Percentiles rank a stretch among this genome's conserved stretches.
phyloP scores from a whole-genome alignment of 2,113 vertebrate genomes.

The Manacus vitellinus region DNA sequence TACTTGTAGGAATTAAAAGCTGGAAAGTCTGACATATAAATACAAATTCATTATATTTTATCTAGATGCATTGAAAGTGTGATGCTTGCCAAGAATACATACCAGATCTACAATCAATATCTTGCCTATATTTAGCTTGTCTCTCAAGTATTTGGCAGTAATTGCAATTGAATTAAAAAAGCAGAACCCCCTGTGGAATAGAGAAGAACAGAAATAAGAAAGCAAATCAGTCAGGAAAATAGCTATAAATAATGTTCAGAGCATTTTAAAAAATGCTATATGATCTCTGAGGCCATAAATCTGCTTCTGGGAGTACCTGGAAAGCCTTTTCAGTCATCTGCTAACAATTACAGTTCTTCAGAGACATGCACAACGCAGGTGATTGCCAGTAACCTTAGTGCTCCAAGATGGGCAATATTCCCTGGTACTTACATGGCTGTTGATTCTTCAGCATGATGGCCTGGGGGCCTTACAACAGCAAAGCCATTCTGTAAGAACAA shows the following conservation, averaged over 20 bases:
- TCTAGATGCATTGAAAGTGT: constrained; percentile 46
- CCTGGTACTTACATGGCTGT: constrained; percentile 84
- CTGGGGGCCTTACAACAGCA: constrained; percentile 82
- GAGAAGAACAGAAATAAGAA: constrained; percentile 85
- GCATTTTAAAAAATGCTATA: constrained; percentile 85
- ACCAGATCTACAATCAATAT: constrained; percentile 86
- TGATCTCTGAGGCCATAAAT: constrained; percentile 90
- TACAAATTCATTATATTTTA: constrained; percentile 64
- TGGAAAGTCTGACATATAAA: constrained; percentile 64
- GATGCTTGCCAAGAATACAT: constrained; percentile 76
- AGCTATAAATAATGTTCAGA: constrained; percentile 89
- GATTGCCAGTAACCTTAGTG: constrained; percentile 83
- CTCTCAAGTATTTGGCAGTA: constrained; percentile 84
- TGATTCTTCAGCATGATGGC: constrained; percentile 84
- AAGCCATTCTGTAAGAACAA: constrained; percentile 84
- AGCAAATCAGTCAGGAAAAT: constrained; percentile 83
- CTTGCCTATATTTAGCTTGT: constrained; percentile 83
- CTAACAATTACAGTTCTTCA: constrained; percentile 86
- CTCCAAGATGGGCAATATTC: constrained; percentile 80
- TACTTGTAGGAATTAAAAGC: constrained; percentile 73
- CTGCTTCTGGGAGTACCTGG: constrained; percentile 86
- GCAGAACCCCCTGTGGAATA: constrained; percentile 83
- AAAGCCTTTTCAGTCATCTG: constrained; percentile 91
- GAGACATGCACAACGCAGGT: constrained; percentile 80
- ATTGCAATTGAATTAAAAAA: constrained; percentile 87